Conservation (phyloP, 2,113 vertebrate species). For the Ranitomeya variabilis region DNA sequence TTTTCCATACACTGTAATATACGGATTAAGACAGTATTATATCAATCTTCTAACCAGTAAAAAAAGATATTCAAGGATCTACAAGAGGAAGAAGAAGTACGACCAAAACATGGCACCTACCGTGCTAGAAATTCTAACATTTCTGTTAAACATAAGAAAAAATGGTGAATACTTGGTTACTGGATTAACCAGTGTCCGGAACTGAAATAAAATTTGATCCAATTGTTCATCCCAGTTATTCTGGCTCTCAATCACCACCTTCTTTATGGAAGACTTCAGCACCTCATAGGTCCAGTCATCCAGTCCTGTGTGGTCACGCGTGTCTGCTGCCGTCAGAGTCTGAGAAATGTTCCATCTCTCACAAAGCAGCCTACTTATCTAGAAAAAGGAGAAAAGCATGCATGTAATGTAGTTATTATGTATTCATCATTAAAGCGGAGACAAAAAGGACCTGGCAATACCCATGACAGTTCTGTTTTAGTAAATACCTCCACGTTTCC, state of each 20-base stretch:
- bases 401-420: no score
- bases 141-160: conserved; percentile 86
- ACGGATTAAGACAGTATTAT: background rate
- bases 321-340: conserved; percentile 72
- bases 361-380: conserved; percentile 78
- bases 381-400: background rate
- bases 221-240: conserved; percentile 81
- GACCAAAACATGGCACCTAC: conserved; percentile 59
- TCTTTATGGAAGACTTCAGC: conserved; percentile 77
- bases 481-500: background rate
- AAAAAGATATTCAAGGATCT: background rate
- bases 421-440: background rate
- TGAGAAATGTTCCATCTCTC: conserved; percentile 80
- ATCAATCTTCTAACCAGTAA: background rate
- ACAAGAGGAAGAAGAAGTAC: background rate
- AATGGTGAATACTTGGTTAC: conserved; percentile 83
- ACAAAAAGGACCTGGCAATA: background rate
- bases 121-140: conserved; percentile 69
- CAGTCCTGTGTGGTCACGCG: conserved; percentile 67
- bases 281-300: conserved; percentile 68
- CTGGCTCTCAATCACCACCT: conserved; percentile 77
- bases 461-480: background rate
- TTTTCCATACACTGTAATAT: no score
- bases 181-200: conserved; percentile 79
- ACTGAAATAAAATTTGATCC: conserved; percentile 79